These are phyloP conservation scores for Liolophura sinensis DNA, from an alignment of 1,140 invertebrate species.

Conservation along the genomic window DNA sequence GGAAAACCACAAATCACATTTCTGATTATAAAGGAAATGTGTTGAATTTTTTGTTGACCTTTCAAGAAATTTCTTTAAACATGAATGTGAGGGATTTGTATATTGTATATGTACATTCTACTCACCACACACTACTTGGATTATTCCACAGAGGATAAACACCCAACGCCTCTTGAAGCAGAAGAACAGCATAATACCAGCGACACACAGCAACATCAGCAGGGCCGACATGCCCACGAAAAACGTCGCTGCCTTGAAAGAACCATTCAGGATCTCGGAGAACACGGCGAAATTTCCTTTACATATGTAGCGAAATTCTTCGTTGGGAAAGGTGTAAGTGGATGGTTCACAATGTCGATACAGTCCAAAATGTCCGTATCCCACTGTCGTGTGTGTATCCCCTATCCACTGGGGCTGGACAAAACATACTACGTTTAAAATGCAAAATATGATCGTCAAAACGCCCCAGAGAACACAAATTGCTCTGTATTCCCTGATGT, in stretches of 20 bases:
- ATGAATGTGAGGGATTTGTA: too few species aligned
- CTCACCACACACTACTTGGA: conserved; percentile 46
- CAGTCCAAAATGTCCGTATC: conserved; percentile 86
- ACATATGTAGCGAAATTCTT: conserved; percentile 26
- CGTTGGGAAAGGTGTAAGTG: neutral
- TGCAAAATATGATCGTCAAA: conserved; percentile 94
- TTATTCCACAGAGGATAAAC: conserved; percentile 82
- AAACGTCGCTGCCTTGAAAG: conserved; percentile 69
- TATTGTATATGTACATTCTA: neutral
- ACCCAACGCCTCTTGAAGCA: conserved; percentile 95
- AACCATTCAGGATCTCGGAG: conserved; percentile 27
- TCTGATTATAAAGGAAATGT: too few species aligned
- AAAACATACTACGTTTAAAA: conserved; percentile 93
- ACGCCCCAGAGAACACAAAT: conserved; percentile 96
- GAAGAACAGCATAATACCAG: conserved; percentile 85
- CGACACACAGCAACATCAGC: conserved; percentile 80
- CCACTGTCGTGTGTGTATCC: conserved; percentile 74
- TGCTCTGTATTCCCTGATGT: conserved; percentile 91
- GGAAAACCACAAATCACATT: too few species aligned
- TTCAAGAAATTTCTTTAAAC: too few species aligned
- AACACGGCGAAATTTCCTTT: conserved; percentile 31
- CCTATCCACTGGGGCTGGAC: conserved; percentile 95
- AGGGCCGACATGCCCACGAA: conserved; percentile 88
- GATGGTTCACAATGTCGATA: conserved; percentile 76
- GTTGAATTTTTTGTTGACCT: too few species aligned